Base-by-base conservation (phyloP, 2,888 invertebrate genomes). In the Erebia ligea region DNA sequence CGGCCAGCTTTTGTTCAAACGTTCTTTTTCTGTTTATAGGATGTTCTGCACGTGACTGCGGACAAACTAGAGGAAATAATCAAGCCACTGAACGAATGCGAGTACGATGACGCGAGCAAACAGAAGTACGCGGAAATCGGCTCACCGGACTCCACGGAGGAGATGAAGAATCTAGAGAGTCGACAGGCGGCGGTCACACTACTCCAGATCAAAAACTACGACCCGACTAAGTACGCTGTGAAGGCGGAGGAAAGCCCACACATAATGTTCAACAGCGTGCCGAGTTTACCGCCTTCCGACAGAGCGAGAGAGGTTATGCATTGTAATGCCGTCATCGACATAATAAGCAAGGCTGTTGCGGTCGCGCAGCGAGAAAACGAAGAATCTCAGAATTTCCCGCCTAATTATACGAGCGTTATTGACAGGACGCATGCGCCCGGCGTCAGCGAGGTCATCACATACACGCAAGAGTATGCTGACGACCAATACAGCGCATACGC, bases 231-330 rank as follows among this genome's bases (percentile, higher is more conserved):
- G 82, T 94, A 92, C 81, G 84, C 83, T 42, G 84, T 90, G 71
- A 91, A 92, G 82, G 78, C 84, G 72, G 92, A 92, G 80, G 90
- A 91, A 73, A 91, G 89, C 71, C 94, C 94, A 58, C 94, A 94
- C 80, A 94, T 95, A 78, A 92, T 92, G 84, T 95, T 94, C 83
- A 95, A 94, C 84, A 94, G 92, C 77, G 94, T 94, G 76, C 94
- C 94, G 79, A 92, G 94, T 80, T 89, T 94, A 78, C 94, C 94
- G 80, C 94, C 94, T 72, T 88, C 94, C 58, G 94, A 94, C 80
- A 86, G 94, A 80, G 92, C 94, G 79, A 85, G 89, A 77, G 93
- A 93, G 82, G 93, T 91, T 78, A 89, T 93, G 90, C 94, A 94
- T 81, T 92, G 94, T 78, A 93, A 92, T 78, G 93, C 94, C 73